Evolutionary conservation across 2,888 invertebrate genomes (phyloP).

Genomic region (Falcaria lacertinaria): DNA sequence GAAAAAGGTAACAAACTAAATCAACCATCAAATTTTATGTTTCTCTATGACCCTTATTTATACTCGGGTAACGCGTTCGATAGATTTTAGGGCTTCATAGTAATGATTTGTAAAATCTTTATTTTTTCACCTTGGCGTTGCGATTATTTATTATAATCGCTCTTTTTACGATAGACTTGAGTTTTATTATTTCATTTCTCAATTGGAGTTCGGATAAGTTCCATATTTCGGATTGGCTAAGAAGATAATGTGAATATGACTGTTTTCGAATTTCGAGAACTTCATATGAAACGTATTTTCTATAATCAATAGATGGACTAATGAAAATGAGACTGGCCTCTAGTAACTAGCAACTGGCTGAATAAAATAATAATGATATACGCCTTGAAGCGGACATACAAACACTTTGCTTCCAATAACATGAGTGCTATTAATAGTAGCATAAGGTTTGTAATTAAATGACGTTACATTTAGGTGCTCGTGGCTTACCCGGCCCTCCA

Average conservation of each 20-base stretch:
- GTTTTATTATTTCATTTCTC: constrained; percentile 46
- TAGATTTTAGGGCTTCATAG: constrained; percentile 68
- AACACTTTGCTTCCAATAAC: too few species aligned
- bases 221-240: not conserved
- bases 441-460: not conserved
- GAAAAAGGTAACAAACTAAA: constrained; percentile 82
- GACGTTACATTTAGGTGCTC: constrained; percentile 36
- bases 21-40: constrained; percentile 78
- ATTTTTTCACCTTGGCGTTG: constrained; percentile 51
- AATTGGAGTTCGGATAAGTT: constrained; percentile 16
- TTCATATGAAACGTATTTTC: too few species aligned
- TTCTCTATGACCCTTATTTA: constrained; percentile 73
- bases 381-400: too few species aligned
- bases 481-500: constrained; percentile 61
- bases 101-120: constrained; percentile 74
- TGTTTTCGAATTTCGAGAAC: too few species aligned
- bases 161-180: constrained; percentile 48
- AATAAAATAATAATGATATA: too few species aligned
- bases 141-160: constrained; percentile 62
- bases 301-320: too few species aligned
- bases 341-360: too few species aligned
- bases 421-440: not conserved
- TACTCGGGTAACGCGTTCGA: constrained; percentile 60
- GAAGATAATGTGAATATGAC: not conserved
- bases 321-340: too few species aligned